Conservation (phyloP, 2,797 vertebrate genomes). For the Ataeniobius toweri region DNA sequence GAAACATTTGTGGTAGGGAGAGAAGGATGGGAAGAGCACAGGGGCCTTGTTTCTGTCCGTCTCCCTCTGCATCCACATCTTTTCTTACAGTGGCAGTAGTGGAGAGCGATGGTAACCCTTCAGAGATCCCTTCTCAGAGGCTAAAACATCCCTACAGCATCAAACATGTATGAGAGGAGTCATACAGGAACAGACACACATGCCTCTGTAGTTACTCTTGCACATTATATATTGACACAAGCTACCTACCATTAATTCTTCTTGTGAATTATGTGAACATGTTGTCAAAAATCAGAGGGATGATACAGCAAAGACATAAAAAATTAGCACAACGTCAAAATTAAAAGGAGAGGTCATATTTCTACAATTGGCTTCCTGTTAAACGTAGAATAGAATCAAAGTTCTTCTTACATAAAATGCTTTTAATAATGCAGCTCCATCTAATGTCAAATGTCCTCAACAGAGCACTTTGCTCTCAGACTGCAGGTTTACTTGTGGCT, state of each 20-base stretch:
- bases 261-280: neutral
- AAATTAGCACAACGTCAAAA: no score
- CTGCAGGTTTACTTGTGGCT: no score
- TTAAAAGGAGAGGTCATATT: no score
- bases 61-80: constrained; percentile 47
- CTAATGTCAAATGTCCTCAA: no score
- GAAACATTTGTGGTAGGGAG: constrained; percentile 69
- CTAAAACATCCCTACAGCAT: constrained; percentile 24
- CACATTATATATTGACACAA: constrained; percentile 33
- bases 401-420: no score
- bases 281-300: no score
- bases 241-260: constrained; percentile 11
- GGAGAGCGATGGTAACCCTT: constrained; percentile 15
- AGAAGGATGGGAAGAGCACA: constrained; percentile 43
- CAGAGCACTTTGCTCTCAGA: no score
- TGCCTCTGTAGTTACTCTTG: constrained; percentile 23
- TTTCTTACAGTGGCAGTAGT: constrained; percentile 24
- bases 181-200: constrained; percentile 11
- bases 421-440: no score
- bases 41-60: constrained; percentile 53
- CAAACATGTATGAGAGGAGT: constrained; percentile 51
- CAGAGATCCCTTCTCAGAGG: constrained; percentile 11
- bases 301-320: no score
- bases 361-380: no score
- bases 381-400: no score